These are phyloP conservation scores for Callimorpha dominula DNA, from an alignment of 2,888 invertebrate species.

Conservation along the genomic window DNA sequence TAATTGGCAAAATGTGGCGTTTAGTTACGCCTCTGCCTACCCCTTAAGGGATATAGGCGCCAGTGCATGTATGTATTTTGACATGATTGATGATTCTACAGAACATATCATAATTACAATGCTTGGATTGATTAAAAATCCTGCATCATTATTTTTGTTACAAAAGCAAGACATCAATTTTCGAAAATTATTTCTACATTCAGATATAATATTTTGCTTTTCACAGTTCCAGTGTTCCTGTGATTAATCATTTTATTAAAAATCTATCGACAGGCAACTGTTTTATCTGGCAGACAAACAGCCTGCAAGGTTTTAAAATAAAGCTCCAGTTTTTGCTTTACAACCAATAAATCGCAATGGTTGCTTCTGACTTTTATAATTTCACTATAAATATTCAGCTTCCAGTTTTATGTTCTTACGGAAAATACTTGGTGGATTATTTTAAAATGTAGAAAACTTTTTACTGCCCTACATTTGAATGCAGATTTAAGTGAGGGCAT, in stretches of 20 bases:
- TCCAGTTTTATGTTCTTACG: neutral
- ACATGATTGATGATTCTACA: slow-evolving; percentile 1
- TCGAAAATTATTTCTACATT: slow-evolving; percentile 2
- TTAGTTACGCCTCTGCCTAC: too few relatives aligned
- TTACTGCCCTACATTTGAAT: neutral
- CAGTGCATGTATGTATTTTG: neutral
- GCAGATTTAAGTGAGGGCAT: neutral
- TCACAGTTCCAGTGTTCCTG: slow-evolving; percentile 17
- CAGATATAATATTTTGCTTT: slow-evolving; percentile 24
- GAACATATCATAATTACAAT: slow-evolving; percentile 3
- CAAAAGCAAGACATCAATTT: neutral
- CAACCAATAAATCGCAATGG: slow-evolving; percentile 2
- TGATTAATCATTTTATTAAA: slow-evolving; percentile 41
- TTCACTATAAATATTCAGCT: slow-evolving; percentile 23
- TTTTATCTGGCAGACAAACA: slow-evolving; percentile 34
- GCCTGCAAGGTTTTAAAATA: slow-evolving; percentile 22
- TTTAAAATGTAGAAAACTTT: neutral
- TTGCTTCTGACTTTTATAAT: slow-evolving; percentile 15
- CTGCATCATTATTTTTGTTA: slow-evolving; percentile 5
- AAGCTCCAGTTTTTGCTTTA: slow-evolving; percentile 22
- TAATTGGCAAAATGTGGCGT: too few relatives aligned
- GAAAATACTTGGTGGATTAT: slow-evolving; percentile 7
- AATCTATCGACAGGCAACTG: slow-evolving; percentile 30
- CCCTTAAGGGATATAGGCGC: too few relatives aligned
- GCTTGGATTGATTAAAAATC: neutral